phyloP scores from a whole-genome alignment of 2,113 vertebrate species.

The Centropus bengalensis region DNA sequence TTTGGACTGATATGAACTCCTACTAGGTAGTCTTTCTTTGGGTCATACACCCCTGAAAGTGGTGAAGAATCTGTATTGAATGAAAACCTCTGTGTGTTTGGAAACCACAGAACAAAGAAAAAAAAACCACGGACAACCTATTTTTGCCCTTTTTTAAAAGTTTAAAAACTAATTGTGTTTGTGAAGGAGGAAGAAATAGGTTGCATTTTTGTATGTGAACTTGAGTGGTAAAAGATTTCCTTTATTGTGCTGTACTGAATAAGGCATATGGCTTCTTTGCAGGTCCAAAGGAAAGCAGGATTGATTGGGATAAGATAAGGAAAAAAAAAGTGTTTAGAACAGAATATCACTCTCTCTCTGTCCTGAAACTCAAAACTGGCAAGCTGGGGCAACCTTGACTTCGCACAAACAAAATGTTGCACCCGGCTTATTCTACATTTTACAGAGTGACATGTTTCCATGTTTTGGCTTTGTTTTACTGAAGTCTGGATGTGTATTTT shows the following conservation, averaged over 20 bases:
- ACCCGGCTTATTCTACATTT: background rate
- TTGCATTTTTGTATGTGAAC: constrained; percentile 27
- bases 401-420: background rate
- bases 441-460: background rate
- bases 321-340: background rate
- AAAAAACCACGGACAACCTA: background rate
- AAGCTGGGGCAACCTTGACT: background rate
- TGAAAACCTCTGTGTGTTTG: constrained; percentile 41
- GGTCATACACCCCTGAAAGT: constrained; percentile 48
- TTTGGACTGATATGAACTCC: constrained; percentile 51
- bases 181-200: constrained; percentile 43
- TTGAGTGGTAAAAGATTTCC: constrained; percentile 20
- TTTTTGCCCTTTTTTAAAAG: constrained; percentile 37
- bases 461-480: background rate
- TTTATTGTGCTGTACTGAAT: constrained; percentile 26
- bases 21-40: constrained; percentile 56
- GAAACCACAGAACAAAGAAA: constrained; percentile 45
- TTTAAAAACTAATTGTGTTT: constrained; percentile 39
- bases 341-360: background rate
- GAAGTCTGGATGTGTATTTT: background rate
- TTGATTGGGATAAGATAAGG: background rate
- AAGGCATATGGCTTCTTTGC: constrained; percentile 8
- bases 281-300: background rate
- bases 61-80: constrained; percentile 33
- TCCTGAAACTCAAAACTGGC: background rate